Evolutionary conservation across 2,888 invertebrate genomes (phyloP), one percentile per base, ranked within the genome.

Genomic region (Leistus spinibarbis): DNA sequence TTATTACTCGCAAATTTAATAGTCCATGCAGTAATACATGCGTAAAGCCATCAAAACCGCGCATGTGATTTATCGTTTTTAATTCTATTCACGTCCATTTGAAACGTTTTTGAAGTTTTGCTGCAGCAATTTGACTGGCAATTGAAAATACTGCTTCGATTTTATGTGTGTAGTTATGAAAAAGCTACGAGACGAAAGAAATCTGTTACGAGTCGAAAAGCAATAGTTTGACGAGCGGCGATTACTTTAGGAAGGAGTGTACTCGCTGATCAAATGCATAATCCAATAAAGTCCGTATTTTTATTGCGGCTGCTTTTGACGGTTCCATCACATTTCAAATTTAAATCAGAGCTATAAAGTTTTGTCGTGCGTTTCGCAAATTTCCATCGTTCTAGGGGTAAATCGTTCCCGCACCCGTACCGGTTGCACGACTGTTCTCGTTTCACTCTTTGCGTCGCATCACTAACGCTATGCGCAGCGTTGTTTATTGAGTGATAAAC

Each of bases 401-500:
- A 73, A 73, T 67, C 73, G 66, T 53, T 62, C 20, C 67, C 73
- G 19, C 66, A 73, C 66, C 53, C 57, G 23, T 64, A 16, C 20
- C 4, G 10, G 23, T 60, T 67, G 54, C 68, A 23, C 67, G 23
- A 13, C 27, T n/a, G n/a, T n/a, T n/a, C 27, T 40, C 40, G 17
- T 66, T 19, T 19, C 66, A 53, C 10, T 65, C 66, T 24, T 27
- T 66, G 19, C 72, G 19, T 23, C 16, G 24, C 23, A 5, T 22
- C 27, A 27, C 64, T 64, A 16, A 10, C 68, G 22, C 20, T 7
- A n/a, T n/a, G 53, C n/a, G 54, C 54, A 23, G 27, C 56, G 80
- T 82, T 83, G 83, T 84, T 85, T 85, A 85, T 85, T 81, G 84
- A 83, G 84, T 84, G 84, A 85, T 85, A 85, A 85, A 85, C 81